Percentiles rank a stretch among this genome's conserved stretches.
Evolutionary conservation across 2,888 invertebrate species (phyloP).

Genomic region (Diplazon laetatorius): DNA sequence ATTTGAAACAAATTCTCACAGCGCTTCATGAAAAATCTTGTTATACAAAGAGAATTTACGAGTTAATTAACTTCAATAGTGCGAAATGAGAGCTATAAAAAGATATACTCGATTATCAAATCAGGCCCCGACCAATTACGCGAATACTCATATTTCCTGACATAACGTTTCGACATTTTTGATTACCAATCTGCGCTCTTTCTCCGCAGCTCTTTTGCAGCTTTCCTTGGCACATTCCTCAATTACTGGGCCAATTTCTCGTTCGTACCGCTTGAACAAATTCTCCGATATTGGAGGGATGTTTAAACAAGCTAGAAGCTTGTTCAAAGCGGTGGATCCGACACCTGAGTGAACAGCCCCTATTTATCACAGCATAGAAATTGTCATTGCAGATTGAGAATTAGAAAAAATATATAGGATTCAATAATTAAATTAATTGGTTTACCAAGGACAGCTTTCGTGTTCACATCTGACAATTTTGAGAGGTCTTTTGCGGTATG

Average conservation of each 20-base stretch:
- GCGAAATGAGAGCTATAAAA: too few species aligned
- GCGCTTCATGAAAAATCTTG: too few species aligned
- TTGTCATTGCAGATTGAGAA: constrained; percentile 9
- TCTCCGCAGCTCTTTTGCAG: constrained; percentile 43
- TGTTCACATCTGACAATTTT: background rate
- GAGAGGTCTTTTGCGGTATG: background rate
- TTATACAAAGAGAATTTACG: too few species aligned
- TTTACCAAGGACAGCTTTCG: constrained; percentile 3
- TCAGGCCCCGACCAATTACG: background rate
- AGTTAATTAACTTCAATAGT: too few species aligned
- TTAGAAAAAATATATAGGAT: background rate
- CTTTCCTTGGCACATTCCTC: constrained; percentile 45
- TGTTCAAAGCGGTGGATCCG: constrained; percentile 8
- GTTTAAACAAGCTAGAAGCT: constrained; percentile 20
- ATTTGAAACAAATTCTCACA: too few species aligned
- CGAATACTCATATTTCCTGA: constrained; percentile 60
- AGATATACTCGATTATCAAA: background rate
- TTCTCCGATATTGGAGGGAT: constrained; percentile 83
- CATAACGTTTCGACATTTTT: constrained; percentile 6
- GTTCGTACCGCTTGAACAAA: constrained; percentile 59
- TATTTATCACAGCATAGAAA: background rate
- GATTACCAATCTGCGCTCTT: constrained; percentile 45
- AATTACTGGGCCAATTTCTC: constrained; percentile 45
- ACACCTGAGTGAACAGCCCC: constrained; percentile 22
- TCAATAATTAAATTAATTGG: background rate